Evolutionary conservation across 2,888 invertebrate genomes (phyloP), one percentile per base, ranked within the genome.

Genomic region (Phortica magna): DNA sequence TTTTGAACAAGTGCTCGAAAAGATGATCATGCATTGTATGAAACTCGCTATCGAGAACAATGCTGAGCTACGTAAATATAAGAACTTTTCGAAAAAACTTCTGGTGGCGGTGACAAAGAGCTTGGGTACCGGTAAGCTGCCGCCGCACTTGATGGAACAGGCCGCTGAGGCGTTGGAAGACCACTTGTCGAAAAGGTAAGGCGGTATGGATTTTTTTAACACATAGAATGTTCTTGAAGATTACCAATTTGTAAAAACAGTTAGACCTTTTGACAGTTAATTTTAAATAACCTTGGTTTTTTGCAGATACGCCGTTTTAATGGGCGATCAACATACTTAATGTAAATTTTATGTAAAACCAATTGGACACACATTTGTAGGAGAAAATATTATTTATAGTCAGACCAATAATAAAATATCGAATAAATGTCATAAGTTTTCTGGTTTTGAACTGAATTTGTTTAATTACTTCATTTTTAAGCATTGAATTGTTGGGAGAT

Each of bases 1-100:
- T 7, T 31, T 78, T 6, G 84, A 85, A 1, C 64, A 73, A 53
- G 1, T 71, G 9, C n/a, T 81, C n/a, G 78, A 79, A 43, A 65
- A 78, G 1, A 12, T 79, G 48, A 17, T 85, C 17, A 57, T 71
- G n/a, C 31, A 71, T 31, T n/a, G 31, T 55, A 22, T 71, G 70
- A 12, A 39, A n/a, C 19, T 6, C 12, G 70, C 70, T 10, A 14
- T 71, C 7, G 7, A 12, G 7, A 71, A 17, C 6, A 71, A 14
- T n/a, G 7, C n/a, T 5, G 70, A 55, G 39, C n/a, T 71, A 14
- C 19, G 14, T 5, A 53, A 55, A 9, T 71, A 31, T 12, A 71
- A 55, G n/a, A n/a, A 7, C 12, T 53, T 39, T 7, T 71, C 70
- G 31, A 12, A 71, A 12, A 43, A 31, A 22, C n/a, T 71, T 9